A percentile compares a stretch with the other conserved stretches of the same genome.
Conservation (phyloP, 2,888 invertebrate genomes). For the Miltochrista miniata region DNA sequence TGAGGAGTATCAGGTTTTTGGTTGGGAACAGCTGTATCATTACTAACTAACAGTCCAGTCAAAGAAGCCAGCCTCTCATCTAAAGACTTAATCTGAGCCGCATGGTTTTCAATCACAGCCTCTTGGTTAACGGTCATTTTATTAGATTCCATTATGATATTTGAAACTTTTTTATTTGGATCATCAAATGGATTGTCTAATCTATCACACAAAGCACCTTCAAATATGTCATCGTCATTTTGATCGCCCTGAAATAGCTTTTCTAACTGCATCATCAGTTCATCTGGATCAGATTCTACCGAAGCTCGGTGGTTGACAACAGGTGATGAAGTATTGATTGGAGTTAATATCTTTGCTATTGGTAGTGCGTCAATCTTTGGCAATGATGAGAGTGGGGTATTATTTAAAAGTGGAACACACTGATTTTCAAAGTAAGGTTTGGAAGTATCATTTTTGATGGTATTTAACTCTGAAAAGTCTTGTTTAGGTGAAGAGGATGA, state of each 20-base stretch:
- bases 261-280: conserved; percentile 70
- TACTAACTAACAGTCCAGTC: conserved; percentile 53
- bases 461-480: not conserved
- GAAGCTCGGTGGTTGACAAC: conserved; percentile 34
- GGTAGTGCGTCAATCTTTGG: conserved; percentile 14
- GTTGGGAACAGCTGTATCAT: conserved; percentile 31
- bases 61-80: conserved; percentile 66
- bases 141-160: conserved; percentile 26
- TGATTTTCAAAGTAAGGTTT: conserved; percentile 15
- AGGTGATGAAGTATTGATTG: conserved; percentile 22
- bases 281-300: conserved; percentile 59
- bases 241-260: conserved; percentile 69
- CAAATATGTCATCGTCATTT: conserved; percentile 74
- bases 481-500: conserved; percentile 33
- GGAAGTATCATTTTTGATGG: no score
- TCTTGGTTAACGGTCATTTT: conserved; percentile 30
- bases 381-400: not conserved
- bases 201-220: conserved; percentile 54
- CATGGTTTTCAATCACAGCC: conserved; percentile 51
- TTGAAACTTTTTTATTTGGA: conserved; percentile 28
- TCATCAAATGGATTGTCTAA: conserved; percentile 43
- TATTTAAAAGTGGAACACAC: conserved; percentile 40
- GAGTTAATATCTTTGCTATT: conserved; percentile 11
- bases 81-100: conserved; percentile 60
- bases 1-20: conserved; percentile 35